Percentiles rank a stretch among this genome's conserved stretches.
Evolutionary conservation across 2,797 vertebrate genomes (phyloP).

Genomic region (Acestrorhynchus altus): DNA sequence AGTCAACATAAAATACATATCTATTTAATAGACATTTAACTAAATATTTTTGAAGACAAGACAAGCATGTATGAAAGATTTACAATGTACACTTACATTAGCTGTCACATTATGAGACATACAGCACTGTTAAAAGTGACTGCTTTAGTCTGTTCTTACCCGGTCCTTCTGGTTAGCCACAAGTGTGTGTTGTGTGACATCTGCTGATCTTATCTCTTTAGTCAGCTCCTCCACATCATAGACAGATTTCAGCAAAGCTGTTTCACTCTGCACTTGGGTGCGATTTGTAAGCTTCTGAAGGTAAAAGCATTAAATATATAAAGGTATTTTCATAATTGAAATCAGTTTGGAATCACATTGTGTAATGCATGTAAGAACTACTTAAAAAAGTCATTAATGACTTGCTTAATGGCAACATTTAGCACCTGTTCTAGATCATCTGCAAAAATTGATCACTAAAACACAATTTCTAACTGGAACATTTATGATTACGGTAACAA

Average conservation of each 20-base stretch:
- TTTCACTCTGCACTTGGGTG: constrained; percentile 66
- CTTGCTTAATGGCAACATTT: not conserved
- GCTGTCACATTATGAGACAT: not conserved
- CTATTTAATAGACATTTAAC: too few species aligned
- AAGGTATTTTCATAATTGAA: not conserved
- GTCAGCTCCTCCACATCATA: constrained; percentile 70
- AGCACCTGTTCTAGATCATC: too few species aligned
- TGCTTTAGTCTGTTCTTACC: constrained; percentile 63
- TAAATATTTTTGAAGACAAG: too few species aligned
- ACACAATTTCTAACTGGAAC: too few species aligned
- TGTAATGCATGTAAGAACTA: not conserved
- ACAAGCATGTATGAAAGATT: too few species aligned
- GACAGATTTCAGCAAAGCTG: constrained; percentile 74
- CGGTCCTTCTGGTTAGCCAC: constrained; percentile 64
- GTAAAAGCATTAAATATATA: constrained; percentile 20
- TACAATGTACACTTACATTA: too few species aligned
- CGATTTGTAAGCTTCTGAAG: constrained; percentile 71
- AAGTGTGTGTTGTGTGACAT: constrained; percentile 65
- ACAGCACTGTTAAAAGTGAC: not conserved
- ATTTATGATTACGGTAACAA: not conserved
- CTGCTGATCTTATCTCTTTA: constrained; percentile 60
- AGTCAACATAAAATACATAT: too few species aligned
- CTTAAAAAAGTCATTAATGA: not conserved
- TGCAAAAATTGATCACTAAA: too few species aligned
- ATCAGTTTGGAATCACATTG: not conserved